phyloP scores from a whole-genome alignment of 2,113 vertebrate genomes.

The Ranitomeya variabilis region DNA sequence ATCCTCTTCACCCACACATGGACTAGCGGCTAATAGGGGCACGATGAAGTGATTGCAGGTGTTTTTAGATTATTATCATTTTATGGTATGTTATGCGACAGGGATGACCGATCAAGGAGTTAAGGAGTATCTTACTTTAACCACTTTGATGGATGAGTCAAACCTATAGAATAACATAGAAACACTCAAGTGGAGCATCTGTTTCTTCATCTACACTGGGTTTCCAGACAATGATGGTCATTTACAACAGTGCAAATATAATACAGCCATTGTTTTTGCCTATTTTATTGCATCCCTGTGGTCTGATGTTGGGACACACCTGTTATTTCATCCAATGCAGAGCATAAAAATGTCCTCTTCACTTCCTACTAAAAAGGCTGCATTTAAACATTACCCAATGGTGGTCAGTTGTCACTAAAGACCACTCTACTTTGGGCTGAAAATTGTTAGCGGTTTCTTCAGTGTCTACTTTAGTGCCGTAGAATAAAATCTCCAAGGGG shows the following conservation, averaged over 20 bases:
- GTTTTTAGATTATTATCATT: slow-evolving; percentile 24
- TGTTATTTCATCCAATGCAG: neutral
- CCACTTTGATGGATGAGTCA: neutral
- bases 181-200: neutral
- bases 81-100: slow-evolving; percentile 4
- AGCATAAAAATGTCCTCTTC: neutral
- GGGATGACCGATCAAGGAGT: slow-evolving; percentile 29
- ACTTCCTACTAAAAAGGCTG: neutral
- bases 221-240: neutral
- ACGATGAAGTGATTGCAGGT: slow-evolving; percentile 32
- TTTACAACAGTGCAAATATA: neutral
- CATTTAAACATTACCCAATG: neutral
- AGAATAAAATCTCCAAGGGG: neutral
- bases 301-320: neutral
- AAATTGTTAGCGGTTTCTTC: too few species aligned
- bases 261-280: neutral
- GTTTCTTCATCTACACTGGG: neutral
- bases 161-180: neutral
- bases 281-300: neutral
- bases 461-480: too few species aligned
- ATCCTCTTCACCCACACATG: neutral
- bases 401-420: neutral
- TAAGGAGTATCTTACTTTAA: slow-evolving; percentile 8
- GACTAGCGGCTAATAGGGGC: slow-evolving; percentile 25
- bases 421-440: neutral